Conservation (phyloP, 2,888 invertebrate species). For the Napeogenes inachia region DNA sequence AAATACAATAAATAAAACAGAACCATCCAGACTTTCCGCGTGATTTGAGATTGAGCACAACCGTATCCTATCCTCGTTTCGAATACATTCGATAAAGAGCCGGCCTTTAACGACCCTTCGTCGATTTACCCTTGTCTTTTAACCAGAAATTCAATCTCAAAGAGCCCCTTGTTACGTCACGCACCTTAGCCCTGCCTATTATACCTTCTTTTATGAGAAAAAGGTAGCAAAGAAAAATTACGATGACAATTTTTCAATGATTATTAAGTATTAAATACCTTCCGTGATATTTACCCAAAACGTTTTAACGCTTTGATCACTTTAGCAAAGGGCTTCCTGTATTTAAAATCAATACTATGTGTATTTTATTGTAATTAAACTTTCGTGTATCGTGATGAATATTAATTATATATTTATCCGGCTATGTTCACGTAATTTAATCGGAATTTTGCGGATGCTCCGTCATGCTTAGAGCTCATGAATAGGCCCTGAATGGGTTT, state of each 20-base stretch:
- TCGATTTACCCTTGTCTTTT: slow-evolving; percentile 4
- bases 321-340: no score
- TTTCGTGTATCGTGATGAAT: no score
- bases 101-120: slow-evolving; percentile 1
- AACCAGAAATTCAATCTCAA: slow-evolving; percentile 5
- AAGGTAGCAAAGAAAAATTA: neutral
- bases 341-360: no score
- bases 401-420: no score
- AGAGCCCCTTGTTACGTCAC: slow-evolving; percentile 2
- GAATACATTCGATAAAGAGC: neutral
- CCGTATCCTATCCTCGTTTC: neutral
- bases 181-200: neutral
- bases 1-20: neutral
- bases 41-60: neutral
- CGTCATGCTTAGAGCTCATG: no score
- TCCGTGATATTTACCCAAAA: no score
- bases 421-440: no score
- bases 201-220: slow-evolving; percentile 3
- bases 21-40: neutral
- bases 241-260: neutral
- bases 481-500: no score
- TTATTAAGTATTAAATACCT: no score
- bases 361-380: no score
- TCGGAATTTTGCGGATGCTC: no score
- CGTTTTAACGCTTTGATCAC: no score